These are phyloP conservation scores for Pteropus alecto DNA, from an alignment of 2,113 vertebrate species.

Conservation along the genomic window DNA sequence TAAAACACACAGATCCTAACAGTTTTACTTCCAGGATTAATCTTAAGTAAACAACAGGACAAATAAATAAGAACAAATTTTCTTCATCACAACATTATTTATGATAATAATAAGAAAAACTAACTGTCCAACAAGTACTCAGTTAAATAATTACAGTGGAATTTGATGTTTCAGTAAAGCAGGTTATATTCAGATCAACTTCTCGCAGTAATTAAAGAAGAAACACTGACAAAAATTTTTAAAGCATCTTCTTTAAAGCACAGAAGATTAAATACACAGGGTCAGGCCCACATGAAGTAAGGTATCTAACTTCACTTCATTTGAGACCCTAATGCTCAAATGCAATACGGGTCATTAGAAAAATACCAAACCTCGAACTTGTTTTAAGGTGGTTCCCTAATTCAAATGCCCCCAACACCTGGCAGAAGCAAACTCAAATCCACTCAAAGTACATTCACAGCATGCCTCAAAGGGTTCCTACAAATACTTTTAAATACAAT, in stretches of 20 bases:
- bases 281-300: neutral
- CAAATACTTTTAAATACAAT: neutral
- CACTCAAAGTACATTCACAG: neutral
- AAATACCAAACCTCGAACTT: neutral
- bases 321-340: neutral
- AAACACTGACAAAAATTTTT: neutral
- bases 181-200: neutral
- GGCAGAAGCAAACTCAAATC: neutral
- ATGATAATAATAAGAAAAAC: neutral
- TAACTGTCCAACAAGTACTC: neutral
- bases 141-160: neutral
- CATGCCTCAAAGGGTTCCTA: neutral
- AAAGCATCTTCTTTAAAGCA: neutral
- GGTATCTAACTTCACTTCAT: neutral
- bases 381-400: neutral
- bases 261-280: neutral
- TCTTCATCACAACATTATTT: neutral
- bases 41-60: neutral
- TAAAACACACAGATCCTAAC: neutral
- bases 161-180: neutral
- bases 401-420: neutral
- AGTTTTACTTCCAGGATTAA: neutral
- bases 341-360: neutral
- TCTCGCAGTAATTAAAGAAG: neutral
- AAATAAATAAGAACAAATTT: neutral